A percentile compares a stretch with the other conserved stretches of the same genome.
phyloP scores from a whole-genome alignment of 2,888 invertebrate genomes.

The Sminthurides aquaticus region DNA sequence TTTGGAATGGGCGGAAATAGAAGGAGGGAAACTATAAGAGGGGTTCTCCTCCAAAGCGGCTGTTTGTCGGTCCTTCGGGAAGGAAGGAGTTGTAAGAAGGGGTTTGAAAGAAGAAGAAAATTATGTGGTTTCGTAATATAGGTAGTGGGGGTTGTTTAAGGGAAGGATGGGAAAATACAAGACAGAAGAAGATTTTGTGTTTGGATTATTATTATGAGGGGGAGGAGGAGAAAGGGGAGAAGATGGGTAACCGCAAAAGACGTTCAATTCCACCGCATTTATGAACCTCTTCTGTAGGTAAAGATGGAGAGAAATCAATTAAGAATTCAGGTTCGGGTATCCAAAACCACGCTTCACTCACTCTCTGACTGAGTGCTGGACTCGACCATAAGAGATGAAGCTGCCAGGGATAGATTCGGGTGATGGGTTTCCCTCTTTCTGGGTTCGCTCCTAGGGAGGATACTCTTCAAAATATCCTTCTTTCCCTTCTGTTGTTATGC shows the following conservation, averaged over 20 bases:
- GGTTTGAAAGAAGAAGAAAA: too few relatives aligned
- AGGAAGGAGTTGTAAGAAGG: not conserved
- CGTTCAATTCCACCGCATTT: not conserved
- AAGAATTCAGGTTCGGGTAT: not conserved
- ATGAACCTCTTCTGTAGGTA: not conserved
- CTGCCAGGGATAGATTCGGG: too few relatives aligned
- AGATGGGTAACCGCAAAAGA: not conserved
- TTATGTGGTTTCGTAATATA: not conserved
- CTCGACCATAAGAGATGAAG: too few relatives aligned
- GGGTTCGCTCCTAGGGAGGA: too few relatives aligned
- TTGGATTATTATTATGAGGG: not conserved
- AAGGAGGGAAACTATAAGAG: not conserved
- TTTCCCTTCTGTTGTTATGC: too few relatives aligned
- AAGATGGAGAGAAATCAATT: not conserved
- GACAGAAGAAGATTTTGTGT: not conserved
- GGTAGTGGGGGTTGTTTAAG: too few relatives aligned
- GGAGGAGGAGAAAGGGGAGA: not conserved
- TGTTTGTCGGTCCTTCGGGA: not conserved
- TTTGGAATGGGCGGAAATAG: not conserved
- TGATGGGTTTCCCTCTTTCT: too few relatives aligned
- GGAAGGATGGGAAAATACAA: not conserved
- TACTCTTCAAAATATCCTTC: too few relatives aligned
- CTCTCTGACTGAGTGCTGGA: not conserved
- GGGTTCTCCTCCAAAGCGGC: too few relatives aligned
- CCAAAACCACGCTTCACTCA: not conserved